phyloP scores from a whole-genome alignment of 1,140 invertebrate species.

The Saccostrea glomerata region DNA sequence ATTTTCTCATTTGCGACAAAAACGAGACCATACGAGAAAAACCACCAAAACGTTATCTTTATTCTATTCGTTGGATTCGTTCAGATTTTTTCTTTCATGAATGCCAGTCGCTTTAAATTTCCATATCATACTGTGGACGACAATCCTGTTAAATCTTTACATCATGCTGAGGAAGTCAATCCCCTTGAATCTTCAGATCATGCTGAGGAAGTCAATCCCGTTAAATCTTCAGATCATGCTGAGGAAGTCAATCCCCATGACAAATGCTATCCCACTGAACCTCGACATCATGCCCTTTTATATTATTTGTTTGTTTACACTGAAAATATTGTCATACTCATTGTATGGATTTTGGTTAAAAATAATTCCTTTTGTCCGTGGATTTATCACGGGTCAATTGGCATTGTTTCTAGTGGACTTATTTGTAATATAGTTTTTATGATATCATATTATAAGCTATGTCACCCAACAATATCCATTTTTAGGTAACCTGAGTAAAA shows the following conservation, averaged over 20 bases:
- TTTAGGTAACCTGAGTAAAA: no score
- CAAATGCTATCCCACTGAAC: no score
- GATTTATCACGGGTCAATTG: not conserved
- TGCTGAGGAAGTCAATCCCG: no score
- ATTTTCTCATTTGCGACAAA: conserved; percentile 26
- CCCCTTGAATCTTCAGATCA: no score
- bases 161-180: no score
- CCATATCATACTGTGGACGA: not conserved
- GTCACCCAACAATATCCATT: not conserved
- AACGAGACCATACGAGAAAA: not conserved
- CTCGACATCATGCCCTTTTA: conserved; percentile 14
- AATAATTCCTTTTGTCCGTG: no score
- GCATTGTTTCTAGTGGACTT: not conserved
- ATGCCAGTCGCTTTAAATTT: not conserved
- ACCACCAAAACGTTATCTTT: not conserved
- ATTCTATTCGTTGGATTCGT: conserved; percentile 18
- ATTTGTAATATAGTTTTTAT: not conserved
- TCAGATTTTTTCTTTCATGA: not conserved
- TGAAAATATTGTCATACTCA: not conserved
- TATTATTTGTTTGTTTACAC: not conserved
- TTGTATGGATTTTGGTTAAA: not conserved
- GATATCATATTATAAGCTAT: no score
- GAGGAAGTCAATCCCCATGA: no score
- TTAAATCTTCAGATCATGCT: no score
- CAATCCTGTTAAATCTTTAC: not conserved